Conservation (phyloP, 1,140 invertebrate genomes). For the Luehdorfia chinensis region DNA sequence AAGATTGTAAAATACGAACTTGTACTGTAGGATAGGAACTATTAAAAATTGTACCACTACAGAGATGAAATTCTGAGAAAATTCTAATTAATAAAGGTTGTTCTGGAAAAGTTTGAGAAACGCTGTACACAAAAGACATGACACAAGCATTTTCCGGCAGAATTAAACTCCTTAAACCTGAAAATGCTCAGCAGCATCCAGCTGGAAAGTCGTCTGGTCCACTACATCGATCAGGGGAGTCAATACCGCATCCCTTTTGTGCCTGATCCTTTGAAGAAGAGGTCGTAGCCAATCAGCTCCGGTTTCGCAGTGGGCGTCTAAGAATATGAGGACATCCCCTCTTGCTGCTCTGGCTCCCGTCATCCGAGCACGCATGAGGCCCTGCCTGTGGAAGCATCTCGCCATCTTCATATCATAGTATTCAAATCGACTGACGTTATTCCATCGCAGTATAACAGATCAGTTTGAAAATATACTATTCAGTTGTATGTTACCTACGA, state of each 20-base stretch:
- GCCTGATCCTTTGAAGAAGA: conserved; percentile 87
- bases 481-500: too few species aligned
- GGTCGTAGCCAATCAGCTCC: conserved; percentile 91
- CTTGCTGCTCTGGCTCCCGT: conserved; percentile 86
- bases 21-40: too few species aligned
- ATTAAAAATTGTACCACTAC: too few species aligned
- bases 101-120: conserved; percentile 5
- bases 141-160: conserved; percentile 6
- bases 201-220: conserved; percentile 90
- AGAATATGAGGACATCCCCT: conserved; percentile 93
- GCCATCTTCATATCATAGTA: not conserved
- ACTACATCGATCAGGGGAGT: conserved; percentile 97
- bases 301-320: conserved; percentile 98
- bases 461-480: too few species aligned
- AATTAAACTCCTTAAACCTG: conserved; percentile 49
- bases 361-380: conserved; percentile 91
- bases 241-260: conserved; percentile 87
- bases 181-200: conserved; percentile 80
- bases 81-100: too few species aligned
- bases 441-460: too few species aligned
- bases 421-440: too few species aligned
- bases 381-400: conserved; percentile 75
- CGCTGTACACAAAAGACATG: conserved; percentile 1
- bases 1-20: too few species aligned
- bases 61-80: too few species aligned